These are phyloP conservation scores for Daubentonia madagascariensis DNA, from an alignment of 2,113 vertebrate species.

Conservation along the genomic window DNA sequence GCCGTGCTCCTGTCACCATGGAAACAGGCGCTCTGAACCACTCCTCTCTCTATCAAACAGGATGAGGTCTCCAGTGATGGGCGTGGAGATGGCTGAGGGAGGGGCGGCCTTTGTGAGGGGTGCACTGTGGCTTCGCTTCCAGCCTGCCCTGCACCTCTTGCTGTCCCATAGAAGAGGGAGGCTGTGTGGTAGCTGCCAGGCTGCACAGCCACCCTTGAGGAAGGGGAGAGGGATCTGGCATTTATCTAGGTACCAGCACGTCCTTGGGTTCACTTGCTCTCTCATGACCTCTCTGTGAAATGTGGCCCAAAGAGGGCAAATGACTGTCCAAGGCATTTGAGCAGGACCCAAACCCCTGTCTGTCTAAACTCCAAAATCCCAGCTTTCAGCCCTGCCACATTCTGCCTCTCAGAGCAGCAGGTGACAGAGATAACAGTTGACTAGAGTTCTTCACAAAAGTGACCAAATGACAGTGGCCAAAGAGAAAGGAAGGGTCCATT, in stretches of 20 bases:
- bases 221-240: neutral
- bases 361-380: neutral
- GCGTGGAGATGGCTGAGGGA: neutral
- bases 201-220: neutral
- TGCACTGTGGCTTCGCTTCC: neutral
- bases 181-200: neutral
- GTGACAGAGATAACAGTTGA: neutral
- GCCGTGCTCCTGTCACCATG: conserved; percentile 81
- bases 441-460: neutral
- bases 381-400: neutral
- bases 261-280: neutral
- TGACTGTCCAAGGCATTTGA: neutral
- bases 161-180: neutral
- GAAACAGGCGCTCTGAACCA: conserved; percentile 81
- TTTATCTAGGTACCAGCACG: too few relatives aligned
- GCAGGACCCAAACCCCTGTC: neutral
- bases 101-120: neutral
- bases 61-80: neutral
- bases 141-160: neutral
- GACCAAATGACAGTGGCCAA: neutral
- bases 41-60: conserved; percentile 79
- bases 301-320: neutral
- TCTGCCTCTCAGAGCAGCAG: neutral
- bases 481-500: neutral
- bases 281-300: neutral